phyloP scores from a whole-genome alignment of 2,888 invertebrate genomes.

The Microdon myrmicae region DNA sequence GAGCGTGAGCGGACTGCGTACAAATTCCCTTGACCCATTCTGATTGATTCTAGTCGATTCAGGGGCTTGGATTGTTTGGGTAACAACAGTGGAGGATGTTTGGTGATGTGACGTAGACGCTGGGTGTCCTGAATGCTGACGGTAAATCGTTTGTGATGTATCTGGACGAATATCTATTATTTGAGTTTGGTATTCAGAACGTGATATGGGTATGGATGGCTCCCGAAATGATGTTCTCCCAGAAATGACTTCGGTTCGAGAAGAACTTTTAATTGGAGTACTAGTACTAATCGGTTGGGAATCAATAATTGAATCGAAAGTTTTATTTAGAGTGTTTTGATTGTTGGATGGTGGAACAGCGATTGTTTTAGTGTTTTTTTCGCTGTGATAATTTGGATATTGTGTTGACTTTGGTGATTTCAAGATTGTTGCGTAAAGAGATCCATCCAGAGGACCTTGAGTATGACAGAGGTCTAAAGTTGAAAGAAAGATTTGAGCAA shows the following conservation, averaged over 20 bases:
- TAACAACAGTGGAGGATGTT: conserved; percentile 11
- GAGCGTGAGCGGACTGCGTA: conserved; percentile 76
- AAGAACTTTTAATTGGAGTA: conserved; percentile 29
- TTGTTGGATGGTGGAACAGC: conserved; percentile 6
- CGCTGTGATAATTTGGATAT: conserved; percentile 21
- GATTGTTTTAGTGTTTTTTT: conserved; percentile 26
- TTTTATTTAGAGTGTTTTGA: conserved; percentile 25
- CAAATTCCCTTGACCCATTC: conserved; percentile 52
- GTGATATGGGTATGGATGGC: conserved; percentile 34
- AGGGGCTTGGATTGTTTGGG: conserved; percentile 30
- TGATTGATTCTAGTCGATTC: conserved; percentile 47
- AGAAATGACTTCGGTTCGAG: conserved; percentile 23
- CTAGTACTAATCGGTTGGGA: conserved; percentile 39
- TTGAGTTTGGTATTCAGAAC: conserved; percentile 26
- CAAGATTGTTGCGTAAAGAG: conserved; percentile 81
- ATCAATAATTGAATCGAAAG: conserved; percentile 26
- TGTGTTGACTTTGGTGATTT: conserved; percentile 56
- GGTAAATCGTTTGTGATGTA: conserved; percentile 53
- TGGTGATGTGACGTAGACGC: conserved; percentile 36
- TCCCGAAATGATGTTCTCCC: conserved; percentile 32
- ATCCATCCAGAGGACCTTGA: conserved; percentile 88
- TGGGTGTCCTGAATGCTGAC: conserved; percentile 40
- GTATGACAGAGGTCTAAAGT: conserved; percentile 46
- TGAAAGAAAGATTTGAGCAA: too few species aligned
- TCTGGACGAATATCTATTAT: conserved; percentile 49